These are phyloP conservation scores for Platysteira castanea DNA, from an alignment of 2,113 vertebrate genomes.

Conservation along the genomic window DNA sequence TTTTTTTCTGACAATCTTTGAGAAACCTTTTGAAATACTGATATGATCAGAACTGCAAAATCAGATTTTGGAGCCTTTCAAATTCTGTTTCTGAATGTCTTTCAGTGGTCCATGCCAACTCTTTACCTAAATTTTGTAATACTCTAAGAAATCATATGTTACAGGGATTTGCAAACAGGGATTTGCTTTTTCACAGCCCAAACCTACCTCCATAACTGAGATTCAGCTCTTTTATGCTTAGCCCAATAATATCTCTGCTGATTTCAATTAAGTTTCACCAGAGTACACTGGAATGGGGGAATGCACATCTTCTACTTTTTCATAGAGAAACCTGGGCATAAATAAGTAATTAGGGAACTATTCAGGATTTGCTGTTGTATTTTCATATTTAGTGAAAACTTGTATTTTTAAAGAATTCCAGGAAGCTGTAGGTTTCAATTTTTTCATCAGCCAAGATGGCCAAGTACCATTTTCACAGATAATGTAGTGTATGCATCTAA, in stretches of 20 bases:
- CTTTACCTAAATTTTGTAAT: neutral
- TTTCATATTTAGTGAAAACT: neutral
- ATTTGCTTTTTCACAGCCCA: neutral
- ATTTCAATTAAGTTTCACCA: neutral
- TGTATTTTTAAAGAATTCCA: neutral
- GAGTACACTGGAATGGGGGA: rapidly evolving
- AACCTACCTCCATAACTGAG: neutral
- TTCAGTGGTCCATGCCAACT: neutral
- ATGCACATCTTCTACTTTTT: neutral
- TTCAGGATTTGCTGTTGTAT: neutral
- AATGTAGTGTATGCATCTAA: neutral
- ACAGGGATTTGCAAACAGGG: neutral
- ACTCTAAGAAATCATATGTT: neutral
- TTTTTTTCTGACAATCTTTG: neutral
- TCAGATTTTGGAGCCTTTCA: neutral
- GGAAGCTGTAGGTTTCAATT: neutral
- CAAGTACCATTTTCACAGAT: neutral
- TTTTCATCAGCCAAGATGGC: neutral
- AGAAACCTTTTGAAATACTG: neutral
- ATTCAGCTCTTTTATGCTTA: neutral
- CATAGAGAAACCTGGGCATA: neutral
- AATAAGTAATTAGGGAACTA: neutral
- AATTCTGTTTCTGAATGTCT: neutral
- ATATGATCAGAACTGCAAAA: neutral
- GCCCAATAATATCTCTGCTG: neutral